phyloP scores from a whole-genome alignment of 1,140 invertebrate genomes.

The Ceratitis capitata region DNA sequence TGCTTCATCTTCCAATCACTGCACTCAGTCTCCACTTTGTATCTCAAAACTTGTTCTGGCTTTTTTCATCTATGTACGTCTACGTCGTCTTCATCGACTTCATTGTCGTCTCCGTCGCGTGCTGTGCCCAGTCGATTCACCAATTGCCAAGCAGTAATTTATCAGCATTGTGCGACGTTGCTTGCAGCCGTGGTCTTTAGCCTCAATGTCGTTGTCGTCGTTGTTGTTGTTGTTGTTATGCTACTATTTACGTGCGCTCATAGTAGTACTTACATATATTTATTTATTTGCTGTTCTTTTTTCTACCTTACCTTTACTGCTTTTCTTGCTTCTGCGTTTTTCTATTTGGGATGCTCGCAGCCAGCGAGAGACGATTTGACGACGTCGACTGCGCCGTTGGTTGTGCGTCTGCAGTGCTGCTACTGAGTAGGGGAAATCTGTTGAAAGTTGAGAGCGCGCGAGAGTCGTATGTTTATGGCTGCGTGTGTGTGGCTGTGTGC shows the following conservation, averaged over 20 bases:
- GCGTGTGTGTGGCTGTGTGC: neutral
- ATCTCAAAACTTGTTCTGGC: neutral
- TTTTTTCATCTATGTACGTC: neutral
- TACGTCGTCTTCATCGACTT: too few species aligned
- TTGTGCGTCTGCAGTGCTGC: neutral
- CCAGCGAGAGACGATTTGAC: neutral
- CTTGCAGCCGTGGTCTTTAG: neutral
- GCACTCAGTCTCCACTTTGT: neutral
- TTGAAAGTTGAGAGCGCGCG: neutral
- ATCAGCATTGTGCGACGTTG: slow-evolving; percentile 28
- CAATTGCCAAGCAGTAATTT: slow-evolving; percentile 42
- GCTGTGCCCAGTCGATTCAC: slow-evolving; percentile 15
- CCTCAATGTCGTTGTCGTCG: neutral
- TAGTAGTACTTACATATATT: neutral
- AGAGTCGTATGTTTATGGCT: slow-evolving; percentile 18
- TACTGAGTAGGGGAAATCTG: neutral
- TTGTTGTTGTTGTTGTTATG: too few species aligned
- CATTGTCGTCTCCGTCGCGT: too few species aligned
- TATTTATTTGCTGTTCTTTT: neutral
- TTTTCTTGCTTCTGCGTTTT: neutral
- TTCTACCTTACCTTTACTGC: neutral
- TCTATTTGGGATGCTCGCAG: slow-evolving; percentile 20
- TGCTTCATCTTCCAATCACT: neutral
- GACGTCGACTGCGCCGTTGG: neutral
- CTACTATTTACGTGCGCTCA: too few species aligned